Percentiles rank a stretch among this genome's conserved stretches.
Conservation (phyloP, 2,113 vertebrate genomes). For the Orcinus orca region DNA sequence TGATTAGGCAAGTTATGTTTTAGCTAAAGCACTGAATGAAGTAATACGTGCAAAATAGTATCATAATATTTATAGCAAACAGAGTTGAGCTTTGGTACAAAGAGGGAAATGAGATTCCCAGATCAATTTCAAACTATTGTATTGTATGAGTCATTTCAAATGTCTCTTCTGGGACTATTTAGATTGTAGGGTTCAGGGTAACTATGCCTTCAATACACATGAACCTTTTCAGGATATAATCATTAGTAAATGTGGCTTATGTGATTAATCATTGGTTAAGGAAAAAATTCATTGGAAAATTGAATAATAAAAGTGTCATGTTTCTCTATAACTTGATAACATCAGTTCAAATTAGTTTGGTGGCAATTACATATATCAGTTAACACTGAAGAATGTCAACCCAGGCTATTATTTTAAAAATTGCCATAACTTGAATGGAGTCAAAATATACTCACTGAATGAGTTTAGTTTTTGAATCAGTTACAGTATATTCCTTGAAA, state of each 20-base stretch:
- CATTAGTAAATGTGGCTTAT: constrained; percentile 25
- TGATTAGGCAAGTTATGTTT: constrained; percentile 37
- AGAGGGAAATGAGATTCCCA: constrained; percentile 75
- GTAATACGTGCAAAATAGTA: constrained; percentile 58
- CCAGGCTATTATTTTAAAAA: background rate
- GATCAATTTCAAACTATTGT: constrained; percentile 71
- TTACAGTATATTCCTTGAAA: background rate
- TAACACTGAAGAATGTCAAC: constrained; percentile 19
- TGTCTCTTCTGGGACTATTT: constrained; percentile 61
- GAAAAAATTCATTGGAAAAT: constrained; percentile 37
- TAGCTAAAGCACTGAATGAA: background rate
- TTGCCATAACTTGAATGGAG: background rate
- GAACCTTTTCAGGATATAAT: constrained; percentile 55
- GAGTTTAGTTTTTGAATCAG: background rate
- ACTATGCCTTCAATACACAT: constrained; percentile 31
- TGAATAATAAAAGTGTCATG: constrained; percentile 37
- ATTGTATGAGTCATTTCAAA: constrained; percentile 68
- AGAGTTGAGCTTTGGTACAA: constrained; percentile 38
- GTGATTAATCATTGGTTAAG: constrained; percentile 4
- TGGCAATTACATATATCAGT: background rate
- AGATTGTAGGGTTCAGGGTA: constrained; percentile 37
- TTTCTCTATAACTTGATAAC: constrained; percentile 40
- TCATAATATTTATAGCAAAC: constrained; percentile 65
- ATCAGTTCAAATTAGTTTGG: constrained; percentile 31
- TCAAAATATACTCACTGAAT: constrained; percentile 7